Base-by-base conservation (phyloP, 2,113 vertebrate species). In the Steatornis caripensis region DNA sequence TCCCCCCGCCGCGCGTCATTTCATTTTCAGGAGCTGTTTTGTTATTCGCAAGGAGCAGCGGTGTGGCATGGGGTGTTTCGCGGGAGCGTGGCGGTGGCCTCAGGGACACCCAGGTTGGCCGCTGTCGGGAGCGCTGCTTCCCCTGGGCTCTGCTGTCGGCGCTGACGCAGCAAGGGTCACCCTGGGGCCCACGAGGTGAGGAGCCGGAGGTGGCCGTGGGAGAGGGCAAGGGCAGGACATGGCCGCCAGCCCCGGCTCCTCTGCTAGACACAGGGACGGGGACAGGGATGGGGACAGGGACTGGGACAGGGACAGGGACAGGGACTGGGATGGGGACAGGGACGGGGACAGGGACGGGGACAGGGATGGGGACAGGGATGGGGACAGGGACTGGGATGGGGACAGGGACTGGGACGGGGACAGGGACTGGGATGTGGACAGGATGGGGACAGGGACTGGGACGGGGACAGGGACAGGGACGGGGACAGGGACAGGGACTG, bases 61-160 rank as follows among this genome's bases (percentile, higher is more conserved):
- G 64, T 7, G 6, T 4, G 82, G 70, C 85, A 37, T 49, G 0
- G 65, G 72, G 83, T 10, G 69, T 39, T 71, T 30, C 17, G 6
- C 10, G 5, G 77, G 43, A 76, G 43, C 12, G 6, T 4, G 79
- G 5, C 0, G 29, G 57, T 10, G 54, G 58, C 72, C 48, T 66
- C 60, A 6, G 87, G 34, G 13, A 27, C 1, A 5, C 43, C 21
- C 43, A 8, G 75, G 22, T 6, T 1, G 4, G 61, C 41, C 4
- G 3, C 32, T 10, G 8, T 26, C 0, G 13, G 37, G 37, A 39
- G 24, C 2, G 0, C 32, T 1, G 18, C 2, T 64, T 70, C 27
- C 45, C 79, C 41, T 10, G 6, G 45, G 69, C 1, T 6, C 53
- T 58, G 94, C 60, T 65, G 11, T 2, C 0, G 26, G 55, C 2